Evolutionary conservation across 2,797 vertebrate genomes (phyloP).

Genomic region (Sphenopsis melanotis): DNA sequence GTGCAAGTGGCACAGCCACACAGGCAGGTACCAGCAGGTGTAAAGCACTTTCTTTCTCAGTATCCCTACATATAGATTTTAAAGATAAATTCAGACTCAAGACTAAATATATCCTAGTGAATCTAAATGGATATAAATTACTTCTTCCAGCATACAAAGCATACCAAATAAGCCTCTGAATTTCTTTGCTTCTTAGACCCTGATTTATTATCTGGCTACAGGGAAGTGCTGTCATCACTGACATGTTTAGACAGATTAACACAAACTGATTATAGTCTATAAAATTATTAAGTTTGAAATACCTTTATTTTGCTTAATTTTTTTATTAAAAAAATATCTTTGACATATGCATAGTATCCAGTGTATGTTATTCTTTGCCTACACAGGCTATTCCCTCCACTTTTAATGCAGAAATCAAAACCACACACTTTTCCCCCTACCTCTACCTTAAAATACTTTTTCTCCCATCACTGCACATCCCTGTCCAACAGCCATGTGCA

Average conservation of each 20-base stretch:
- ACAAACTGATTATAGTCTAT: not conserved
- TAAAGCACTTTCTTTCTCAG: not conserved
- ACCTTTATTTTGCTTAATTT: not conserved
- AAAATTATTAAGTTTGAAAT: not conserved
- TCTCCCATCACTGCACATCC: not conserved
- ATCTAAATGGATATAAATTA: slow-evolving; percentile 29
- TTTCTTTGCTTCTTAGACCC: not conserved
- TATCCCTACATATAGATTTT: not conserved
- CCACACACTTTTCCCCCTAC: not conserved
- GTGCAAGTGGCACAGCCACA: not conserved
- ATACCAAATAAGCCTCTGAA: not conserved
- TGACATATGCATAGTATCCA: not conserved
- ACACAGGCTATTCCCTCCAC: not conserved
- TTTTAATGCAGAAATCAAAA: not conserved
- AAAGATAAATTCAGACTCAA: not conserved
- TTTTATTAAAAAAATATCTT: not conserved
- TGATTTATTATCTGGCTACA: slow-evolving; percentile 31
- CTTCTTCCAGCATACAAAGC: not conserved
- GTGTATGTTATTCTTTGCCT: not conserved
- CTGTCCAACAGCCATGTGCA: accelerated
- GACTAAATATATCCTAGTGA: not conserved
- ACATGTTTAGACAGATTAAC: slow-evolving; percentile 7
- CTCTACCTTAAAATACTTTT: not conserved
- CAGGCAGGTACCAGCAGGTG: slow-evolving; percentile 18
- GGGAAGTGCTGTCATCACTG: slow-evolving; percentile 18